Evolutionary conservation across 2,797 vertebrate genomes (phyloP), one percentile per base, ranked within the genome.

Genomic region (Coregonus suidteri): DNA sequence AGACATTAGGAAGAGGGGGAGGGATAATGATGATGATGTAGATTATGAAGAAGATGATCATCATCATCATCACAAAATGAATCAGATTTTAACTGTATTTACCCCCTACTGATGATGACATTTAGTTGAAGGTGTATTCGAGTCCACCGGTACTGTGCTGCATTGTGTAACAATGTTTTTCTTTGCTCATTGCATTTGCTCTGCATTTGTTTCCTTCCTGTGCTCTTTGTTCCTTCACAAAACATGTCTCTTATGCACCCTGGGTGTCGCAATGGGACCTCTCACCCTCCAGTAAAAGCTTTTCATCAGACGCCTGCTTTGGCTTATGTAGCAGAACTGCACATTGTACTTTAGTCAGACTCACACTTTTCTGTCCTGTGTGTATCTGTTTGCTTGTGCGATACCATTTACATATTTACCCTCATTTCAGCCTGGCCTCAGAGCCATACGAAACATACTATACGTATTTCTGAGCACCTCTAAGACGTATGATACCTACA

Each of bases 211-310:
- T 34, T 59, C 41, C 41, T 47, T 47, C 41, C 88, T 76, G 16
- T 54, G 14, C 75, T 79, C 91, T 91, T 90, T 91, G 85, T 92
- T 93, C 86, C 85, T 86, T 83, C 16, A 52, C 79, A 82, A 85
- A 89, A 91, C 88, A 86, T 84, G 86, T 73, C 85, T 88, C 77
- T 77, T 81, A 85, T 85, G 88, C 56, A 62, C 2, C 86, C 84
- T 86, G 80, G 73, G 87, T 82, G 83, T 88, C 84, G 68, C 85
- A 87, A 86, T 74, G 86, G 89, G 90, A 74, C 72, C 82, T 76
- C 89, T 88, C 82, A 79, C 82, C 88, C 89, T 16, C 0, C 83
- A 89, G 87, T 88, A 62, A 80, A 86, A 68, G 83, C 81, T 91
- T 85, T 89, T 86, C 73, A 83, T 88, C 86, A 84, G 74, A 77